These are phyloP conservation scores for Plotosus lineatus DNA, from an alignment of 2,113 vertebrate species.

Conservation along the genomic window DNA sequence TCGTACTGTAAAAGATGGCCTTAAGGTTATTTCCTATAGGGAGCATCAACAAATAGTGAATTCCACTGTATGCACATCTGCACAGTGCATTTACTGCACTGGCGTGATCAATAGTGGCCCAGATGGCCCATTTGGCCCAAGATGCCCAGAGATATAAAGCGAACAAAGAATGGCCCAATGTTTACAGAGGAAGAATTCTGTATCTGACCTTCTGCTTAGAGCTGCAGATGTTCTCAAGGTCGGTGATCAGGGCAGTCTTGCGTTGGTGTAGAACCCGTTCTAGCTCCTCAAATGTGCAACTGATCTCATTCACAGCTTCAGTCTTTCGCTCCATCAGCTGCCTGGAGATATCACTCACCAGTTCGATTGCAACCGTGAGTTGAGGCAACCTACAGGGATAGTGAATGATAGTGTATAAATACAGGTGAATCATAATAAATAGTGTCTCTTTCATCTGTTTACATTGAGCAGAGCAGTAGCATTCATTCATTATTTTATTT, in stretches of 20 bases:
- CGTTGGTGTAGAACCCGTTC: conserved; percentile 84
- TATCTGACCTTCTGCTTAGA: conserved; percentile 86
- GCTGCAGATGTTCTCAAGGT: conserved; percentile 81
- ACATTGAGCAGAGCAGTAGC: neutral
- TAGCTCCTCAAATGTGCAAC: conserved; percentile 87
- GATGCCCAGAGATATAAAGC: no score
- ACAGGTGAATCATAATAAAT: neutral
- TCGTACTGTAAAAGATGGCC: no score
- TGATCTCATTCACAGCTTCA: conserved; percentile 84
- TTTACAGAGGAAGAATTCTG: neutral
- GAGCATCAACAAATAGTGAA: no score
- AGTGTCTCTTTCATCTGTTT: neutral
- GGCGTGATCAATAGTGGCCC: no score
- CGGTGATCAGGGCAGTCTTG: conserved; percentile 81
- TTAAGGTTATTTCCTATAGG: no score
- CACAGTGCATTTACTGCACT: no score
- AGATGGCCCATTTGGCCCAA: no score
- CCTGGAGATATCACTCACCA: conserved; percentile 87
- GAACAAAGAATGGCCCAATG: neutral
- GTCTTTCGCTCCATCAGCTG: conserved; percentile 86
- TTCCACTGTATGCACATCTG: no score
- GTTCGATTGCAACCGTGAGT: conserved; percentile 83
- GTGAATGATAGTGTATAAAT: no score
- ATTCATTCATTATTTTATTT: neutral
- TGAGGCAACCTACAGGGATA: conserved; percentile 81